Evolutionary conservation across 2,113 vertebrate genomes (phyloP), one percentile per base, ranked within the genome.

Genomic region (Pseudonaja textilis): DNA sequence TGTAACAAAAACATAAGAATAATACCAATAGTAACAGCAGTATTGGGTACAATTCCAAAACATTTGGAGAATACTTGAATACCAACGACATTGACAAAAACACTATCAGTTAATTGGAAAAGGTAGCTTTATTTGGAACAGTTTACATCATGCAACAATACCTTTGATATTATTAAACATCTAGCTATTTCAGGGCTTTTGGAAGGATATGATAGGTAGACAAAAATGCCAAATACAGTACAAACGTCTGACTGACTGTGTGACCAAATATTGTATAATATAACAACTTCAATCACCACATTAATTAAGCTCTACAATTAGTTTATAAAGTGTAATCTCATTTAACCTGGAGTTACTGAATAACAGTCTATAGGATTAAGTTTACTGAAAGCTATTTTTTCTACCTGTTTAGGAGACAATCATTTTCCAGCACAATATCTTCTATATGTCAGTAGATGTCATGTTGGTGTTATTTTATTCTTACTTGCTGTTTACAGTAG

Each of bases 301-400:
- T 57, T 57, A 45, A 56, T 55, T 85, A 56, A 85, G 29, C 5
- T 45, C 74, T 55, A 85, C 59, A 88, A 57, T 34, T 59, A 50
- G 42, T 54, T 92, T n/a, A 57, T 39, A 69, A 92, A 57, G 39
- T 55, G 42, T 89, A 16, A 29, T 54, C 39, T 85, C 42, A 42
- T 92, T 89, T 88, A 92, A 88, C 69, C 69, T 85, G 69, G 14
- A 42, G 54, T 64, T 85, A 89, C 47, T 89, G 87, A 89, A 64
- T 92, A 89, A 92, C 20, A 52, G 42, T 85, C 42, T 59, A 54
- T 5, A 29, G 26, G 29, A 29, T 89, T 88, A 89, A 89, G 42
- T 45, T 34, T 85, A n/a, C 42, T 59, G 69, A 55, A 89, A 55
- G n/a, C 54, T 92, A 89, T 92, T 92, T 89, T 85, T 89, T 34